Base-by-base conservation (phyloP, 2,888 invertebrate genomes). In the Isoperla grammatica region DNA sequence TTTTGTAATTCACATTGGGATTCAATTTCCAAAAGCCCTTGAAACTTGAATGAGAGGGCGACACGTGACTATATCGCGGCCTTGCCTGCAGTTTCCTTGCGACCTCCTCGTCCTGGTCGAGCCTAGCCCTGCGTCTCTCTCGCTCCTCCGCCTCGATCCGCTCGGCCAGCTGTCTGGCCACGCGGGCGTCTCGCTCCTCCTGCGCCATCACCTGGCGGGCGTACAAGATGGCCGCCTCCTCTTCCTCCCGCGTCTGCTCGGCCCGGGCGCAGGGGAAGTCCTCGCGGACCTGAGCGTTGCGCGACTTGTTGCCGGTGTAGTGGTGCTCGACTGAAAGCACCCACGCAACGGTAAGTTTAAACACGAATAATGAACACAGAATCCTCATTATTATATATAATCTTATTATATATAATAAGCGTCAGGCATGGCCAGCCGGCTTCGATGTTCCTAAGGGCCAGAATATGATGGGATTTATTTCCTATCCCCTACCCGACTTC, bases 191-290 rank as follows among this genome's bases (percentile, higher is more conserved):
- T 64, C 81, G 76, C 68, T 85, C 83, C 73, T 87, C 87, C 69
- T 53, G 53, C n/a, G 17, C 53, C 3, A 15, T 15, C 11, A 35
- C 66, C 22, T 66, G 61, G n/a, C 65, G 60, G 13, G 64, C 66
- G 61, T 63, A 69, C 55, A 64, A 65, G 60, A 59, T 56, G 40
- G 65, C 71, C 48, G 56, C 69, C 23, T 56, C 59, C 35, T 63
- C 61, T 9, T 58, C 59, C 70, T 87, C 88, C 68, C 83, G 79
- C 57, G 80, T 75, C 73, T 91, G 90, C 67, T 89, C 87, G 65
- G 84, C 81, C 65, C 83, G 78, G 1, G 90, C 90, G 68, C 82
- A 80, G 4, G 89, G 89, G 68, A 88, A 81, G 74, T 91, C 91
- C 69, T 88, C 86, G 42, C 90, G 78, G 5, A 90, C 87, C 58